A percentile compares a stretch with the other conserved stretches of the same genome.
Evolutionary conservation across 2,888 invertebrate genomes (phyloP).

Genomic region (Alloscopus bannaensis): DNA sequence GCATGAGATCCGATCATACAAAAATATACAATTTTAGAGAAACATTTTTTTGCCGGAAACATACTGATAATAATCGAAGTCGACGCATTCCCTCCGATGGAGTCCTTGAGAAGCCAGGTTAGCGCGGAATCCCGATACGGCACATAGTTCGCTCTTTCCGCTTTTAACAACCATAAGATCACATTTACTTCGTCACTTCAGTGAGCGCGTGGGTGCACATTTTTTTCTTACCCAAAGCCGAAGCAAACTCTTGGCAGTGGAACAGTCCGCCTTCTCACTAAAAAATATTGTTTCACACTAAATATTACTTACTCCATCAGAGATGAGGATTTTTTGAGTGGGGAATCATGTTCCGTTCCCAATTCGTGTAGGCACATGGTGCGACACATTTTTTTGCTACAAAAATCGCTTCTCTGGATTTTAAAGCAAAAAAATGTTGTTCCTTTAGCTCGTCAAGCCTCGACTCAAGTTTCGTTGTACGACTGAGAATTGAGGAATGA

Average conservation of each 20-base stretch:
- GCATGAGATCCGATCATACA: neutral
- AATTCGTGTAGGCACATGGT: no score
- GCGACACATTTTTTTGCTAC: no score
- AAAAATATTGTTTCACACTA: neutral
- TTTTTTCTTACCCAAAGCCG: constrained; percentile 81
- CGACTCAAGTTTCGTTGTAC: no score
- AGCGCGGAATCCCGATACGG: constrained; percentile 88
- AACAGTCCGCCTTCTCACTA: constrained; percentile 72
- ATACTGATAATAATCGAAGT: constrained; percentile 88
- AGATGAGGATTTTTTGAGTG: neutral
- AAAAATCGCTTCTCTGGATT: no score
- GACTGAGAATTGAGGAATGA: no score
- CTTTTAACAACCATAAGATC: constrained; percentile 44
- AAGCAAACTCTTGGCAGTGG: constrained; percentile 75
- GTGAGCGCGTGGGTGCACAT: neutral
- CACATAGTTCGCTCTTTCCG: constrained; percentile 78
- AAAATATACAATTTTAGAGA: neutral
- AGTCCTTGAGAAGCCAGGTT: constrained; percentile 88
- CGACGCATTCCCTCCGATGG: constrained; percentile 86
- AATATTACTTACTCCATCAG: constrained; percentile 2
- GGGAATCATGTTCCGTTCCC: no score
- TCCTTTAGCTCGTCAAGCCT: no score
- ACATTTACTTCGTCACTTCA: neutral
- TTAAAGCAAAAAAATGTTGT: no score
- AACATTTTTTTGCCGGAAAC: neutral